Conservation (phyloP, 2,888 invertebrate genomes). For the Disparrhopalites patrizii region DNA sequence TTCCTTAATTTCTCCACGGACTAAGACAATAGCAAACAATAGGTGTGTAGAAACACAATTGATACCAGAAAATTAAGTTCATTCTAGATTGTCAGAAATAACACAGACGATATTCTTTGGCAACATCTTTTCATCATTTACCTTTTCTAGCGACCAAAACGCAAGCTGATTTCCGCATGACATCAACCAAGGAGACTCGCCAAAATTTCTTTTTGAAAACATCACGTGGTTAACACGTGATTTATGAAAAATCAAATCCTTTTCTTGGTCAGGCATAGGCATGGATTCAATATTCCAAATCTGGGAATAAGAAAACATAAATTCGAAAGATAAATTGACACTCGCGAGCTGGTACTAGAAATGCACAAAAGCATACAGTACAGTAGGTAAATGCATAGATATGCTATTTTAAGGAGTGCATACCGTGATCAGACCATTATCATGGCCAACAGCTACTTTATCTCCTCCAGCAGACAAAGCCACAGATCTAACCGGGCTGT, state of each 20-base stretch:
- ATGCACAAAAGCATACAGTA: too few relatives aligned
- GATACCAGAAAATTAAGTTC: too few relatives aligned
- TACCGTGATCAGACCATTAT: conserved; percentile 62
- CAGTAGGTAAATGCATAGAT: too few relatives aligned
- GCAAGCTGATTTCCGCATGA: conserved; percentile 43
- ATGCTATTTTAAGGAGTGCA: too few relatives aligned
- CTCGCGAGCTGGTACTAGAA: too few relatives aligned
- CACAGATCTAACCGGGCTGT: conserved; percentile 33
- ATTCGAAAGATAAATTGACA: too few relatives aligned
- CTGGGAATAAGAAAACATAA: neutral
- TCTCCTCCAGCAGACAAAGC: conserved; percentile 46
- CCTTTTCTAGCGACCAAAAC: conserved; percentile 39
- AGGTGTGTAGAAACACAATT: too few relatives aligned
- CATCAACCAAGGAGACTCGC: conserved; percentile 34
- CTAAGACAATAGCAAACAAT: conserved; percentile 1
- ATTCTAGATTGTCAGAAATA: too few relatives aligned
- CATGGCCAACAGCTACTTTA: conserved; percentile 62
- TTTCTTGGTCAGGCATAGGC: conserved; percentile 30
- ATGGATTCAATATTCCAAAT: conserved; percentile 2
- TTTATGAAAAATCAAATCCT: conserved; percentile 56
- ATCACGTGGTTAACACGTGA: conserved; percentile 56
- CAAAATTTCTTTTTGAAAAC: conserved; percentile 53
- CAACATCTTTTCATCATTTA: too few relatives aligned
- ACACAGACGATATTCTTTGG: too few relatives aligned
- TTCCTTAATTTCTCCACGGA: conserved; percentile 33